Conservation (phyloP, 35 echinoderm and acorn worm species). For the Ophiothrix spiculata region DNA sequence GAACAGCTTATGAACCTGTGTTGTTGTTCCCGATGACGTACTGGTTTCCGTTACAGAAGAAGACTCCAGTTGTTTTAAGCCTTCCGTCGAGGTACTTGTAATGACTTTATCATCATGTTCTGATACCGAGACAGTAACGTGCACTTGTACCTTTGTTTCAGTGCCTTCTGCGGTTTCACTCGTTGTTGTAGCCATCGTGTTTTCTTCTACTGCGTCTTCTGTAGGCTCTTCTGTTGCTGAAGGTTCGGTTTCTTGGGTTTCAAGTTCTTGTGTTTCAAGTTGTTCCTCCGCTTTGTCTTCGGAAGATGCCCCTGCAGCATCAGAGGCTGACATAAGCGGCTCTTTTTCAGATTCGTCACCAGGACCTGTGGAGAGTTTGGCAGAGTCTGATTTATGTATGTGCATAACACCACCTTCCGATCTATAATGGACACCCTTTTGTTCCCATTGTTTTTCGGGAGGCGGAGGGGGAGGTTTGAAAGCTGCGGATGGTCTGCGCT, state of each 20-base stretch:
- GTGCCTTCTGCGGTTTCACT: not conserved
- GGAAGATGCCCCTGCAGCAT: not conserved
- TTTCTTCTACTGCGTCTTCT: not conserved
- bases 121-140: not conserved
- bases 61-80: not conserved
- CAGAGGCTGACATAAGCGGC: not conserved
- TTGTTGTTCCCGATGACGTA: not conserved
- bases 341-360: not conserved
- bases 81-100: constrained; percentile 7
- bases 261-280: not conserved
- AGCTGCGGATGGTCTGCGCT: constrained; percentile 36
- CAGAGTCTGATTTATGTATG: constrained; percentile 55
- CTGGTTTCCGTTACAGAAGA: not conserved
- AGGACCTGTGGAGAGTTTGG: not conserved
- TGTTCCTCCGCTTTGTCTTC: not conserved
- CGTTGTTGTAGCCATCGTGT: not conserved
- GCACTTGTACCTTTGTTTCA: not conserved
- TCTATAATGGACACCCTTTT: constrained; percentile 49
- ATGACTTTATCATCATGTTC: not conserved
- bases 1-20: not conserved
- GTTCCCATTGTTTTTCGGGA: constrained; percentile 48
- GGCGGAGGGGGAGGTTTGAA: constrained; percentile 55
- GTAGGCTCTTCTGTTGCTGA: too few species aligned
- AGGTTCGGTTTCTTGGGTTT: not conserved
- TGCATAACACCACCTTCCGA: constrained; percentile 51